A percentile compares a stretch with the other conserved stretches of the same genome.
Evolutionary conservation across 2,888 invertebrate species (phyloP).

Genomic region (Acanthosepion pharaonis): DNA sequence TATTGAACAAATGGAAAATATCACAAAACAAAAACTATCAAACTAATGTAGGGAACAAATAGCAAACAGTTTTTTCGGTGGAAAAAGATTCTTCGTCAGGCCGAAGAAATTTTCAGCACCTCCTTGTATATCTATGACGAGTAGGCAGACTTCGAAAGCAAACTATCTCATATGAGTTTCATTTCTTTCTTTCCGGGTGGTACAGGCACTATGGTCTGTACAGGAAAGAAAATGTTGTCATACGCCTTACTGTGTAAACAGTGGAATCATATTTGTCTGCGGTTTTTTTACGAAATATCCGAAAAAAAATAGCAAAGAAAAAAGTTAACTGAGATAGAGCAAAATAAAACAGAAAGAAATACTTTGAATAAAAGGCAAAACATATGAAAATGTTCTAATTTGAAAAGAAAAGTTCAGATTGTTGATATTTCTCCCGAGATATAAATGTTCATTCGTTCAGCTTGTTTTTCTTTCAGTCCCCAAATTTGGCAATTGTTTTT

Average conservation of each 20-base stretch:
- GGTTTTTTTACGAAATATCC: background rate
- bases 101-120: too few relatives aligned
- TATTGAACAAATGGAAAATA: too few relatives aligned
- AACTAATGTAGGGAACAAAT: too few relatives aligned
- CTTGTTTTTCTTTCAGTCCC: too few relatives aligned
- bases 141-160: background rate
- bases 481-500: too few relatives aligned
- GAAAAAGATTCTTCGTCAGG: too few relatives aligned
- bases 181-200: background rate
- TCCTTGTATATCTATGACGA: background rate
- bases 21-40: too few relatives aligned
- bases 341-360: background rate
- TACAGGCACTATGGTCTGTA: background rate
- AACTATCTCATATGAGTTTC: background rate
- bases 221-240: background rate
- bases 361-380: background rate
- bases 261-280: background rate
- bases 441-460: background rate
- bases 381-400: background rate
- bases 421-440: background rate
- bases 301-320: background rate
- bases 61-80: too few relatives aligned
- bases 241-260: background rate
- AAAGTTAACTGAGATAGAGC: background rate
- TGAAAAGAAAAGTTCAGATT: background rate